Percentiles rank a stretch among this genome's conserved stretches.
phyloP scores from a whole-genome alignment of 2,888 invertebrate genomes.

The Acanthoscelides obtectus region DNA sequence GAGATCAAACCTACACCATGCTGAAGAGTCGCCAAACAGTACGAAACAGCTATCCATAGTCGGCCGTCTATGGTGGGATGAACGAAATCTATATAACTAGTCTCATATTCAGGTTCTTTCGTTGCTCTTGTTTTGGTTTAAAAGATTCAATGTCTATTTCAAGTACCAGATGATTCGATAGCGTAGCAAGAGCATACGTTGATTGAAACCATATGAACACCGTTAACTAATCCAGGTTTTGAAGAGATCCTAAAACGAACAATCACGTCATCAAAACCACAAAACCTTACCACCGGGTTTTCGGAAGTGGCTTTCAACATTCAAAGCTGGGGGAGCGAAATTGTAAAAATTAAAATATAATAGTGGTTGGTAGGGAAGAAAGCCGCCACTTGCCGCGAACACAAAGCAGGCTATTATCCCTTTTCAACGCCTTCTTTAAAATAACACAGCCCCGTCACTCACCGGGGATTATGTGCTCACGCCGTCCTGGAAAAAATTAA shows the following conservation, averaged over 20 bases:
- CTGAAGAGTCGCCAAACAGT: too few relatives aligned
- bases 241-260: not conserved
- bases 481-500: slow-evolving; percentile 5
- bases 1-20: too few relatives aligned
- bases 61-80: too few relatives aligned
- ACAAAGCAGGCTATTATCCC: slow-evolving; percentile 31
- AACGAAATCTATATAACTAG: too few relatives aligned
- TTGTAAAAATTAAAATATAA: slow-evolving; percentile 24
- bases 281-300: not conserved
- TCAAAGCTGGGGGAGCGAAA: not conserved
- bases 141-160: too few relatives aligned
- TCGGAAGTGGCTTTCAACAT: not conserved
- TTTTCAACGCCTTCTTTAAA: slow-evolving; percentile 35
- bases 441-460: slow-evolving; percentile 34
- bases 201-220: too few relatives aligned
- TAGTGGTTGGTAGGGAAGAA: slow-evolving; percentile 20
- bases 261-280: not conserved
- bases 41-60: too few relatives aligned
- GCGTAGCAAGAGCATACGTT: too few relatives aligned
- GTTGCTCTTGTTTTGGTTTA: too few relatives aligned
- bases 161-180: too few relatives aligned
- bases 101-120: too few relatives aligned
- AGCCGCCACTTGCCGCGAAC: slow-evolving; percentile 18
- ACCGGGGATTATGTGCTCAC: slow-evolving; percentile 3
- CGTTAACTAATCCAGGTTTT: not conserved